Evolutionary conservation across 2,888 invertebrate species (phyloP).

Genomic region (Antitype chi): DNA sequence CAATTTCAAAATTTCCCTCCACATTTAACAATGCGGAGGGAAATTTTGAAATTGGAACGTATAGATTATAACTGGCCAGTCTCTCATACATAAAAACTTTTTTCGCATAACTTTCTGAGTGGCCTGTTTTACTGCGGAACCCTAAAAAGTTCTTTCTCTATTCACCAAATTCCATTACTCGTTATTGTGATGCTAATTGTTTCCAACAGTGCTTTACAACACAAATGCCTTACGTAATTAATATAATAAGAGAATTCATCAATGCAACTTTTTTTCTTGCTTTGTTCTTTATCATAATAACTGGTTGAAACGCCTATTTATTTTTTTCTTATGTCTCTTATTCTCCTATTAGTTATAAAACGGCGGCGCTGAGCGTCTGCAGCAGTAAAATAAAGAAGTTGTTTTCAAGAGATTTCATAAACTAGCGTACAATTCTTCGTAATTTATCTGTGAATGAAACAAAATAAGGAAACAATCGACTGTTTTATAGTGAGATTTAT

Average conservation of each 20-base stretch:
- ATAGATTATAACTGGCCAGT: too few relatives aligned
- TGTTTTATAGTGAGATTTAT: neutral
- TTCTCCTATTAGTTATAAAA: neutral
- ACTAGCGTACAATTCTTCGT: neutral
- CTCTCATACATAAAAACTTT: too few relatives aligned
- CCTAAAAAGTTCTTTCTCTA: neutral
- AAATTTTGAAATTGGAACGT: too few relatives aligned
- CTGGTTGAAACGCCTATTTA: neutral
- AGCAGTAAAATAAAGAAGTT: neutral
- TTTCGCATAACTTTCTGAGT: too few relatives aligned
- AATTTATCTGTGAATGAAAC: neutral
- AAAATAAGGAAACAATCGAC: neutral
- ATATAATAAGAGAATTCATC: slow-evolving; percentile 2
- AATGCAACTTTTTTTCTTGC: slow-evolving; percentile 33
- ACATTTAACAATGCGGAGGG: too few relatives aligned
- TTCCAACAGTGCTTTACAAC: neutral
- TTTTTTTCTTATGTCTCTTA: neutral
- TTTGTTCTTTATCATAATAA: slow-evolving; percentile 29
- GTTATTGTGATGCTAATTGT: slow-evolving; percentile 5
- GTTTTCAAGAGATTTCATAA: neutral
- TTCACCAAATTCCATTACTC: neutral
- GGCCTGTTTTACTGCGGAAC: neutral
- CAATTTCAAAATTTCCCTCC: too few relatives aligned
- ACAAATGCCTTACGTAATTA: slow-evolving; percentile 1
- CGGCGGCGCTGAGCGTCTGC: too few relatives aligned